Evolutionary conservation across 2,888 invertebrate species (phyloP).

Genomic region (Eurytoma californica): DNA sequence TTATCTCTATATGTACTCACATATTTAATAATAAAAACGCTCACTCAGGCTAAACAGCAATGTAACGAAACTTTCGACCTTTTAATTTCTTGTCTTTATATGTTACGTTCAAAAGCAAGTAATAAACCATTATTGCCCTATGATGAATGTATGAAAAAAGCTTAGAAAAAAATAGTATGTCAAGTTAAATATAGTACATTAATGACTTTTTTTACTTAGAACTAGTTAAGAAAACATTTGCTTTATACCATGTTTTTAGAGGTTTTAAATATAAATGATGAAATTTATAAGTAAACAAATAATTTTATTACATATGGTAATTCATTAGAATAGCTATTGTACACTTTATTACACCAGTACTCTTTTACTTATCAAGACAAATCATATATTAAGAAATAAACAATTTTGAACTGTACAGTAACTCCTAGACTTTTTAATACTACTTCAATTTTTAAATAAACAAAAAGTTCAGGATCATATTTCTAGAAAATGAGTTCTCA

Average conservation of each 20-base stretch:
- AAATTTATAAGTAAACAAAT: slow-evolving; percentile 64
- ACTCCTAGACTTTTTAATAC: slow-evolving; percentile 21
- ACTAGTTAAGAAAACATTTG: slow-evolving; percentile 15
- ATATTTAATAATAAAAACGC: slow-evolving; percentile 46
- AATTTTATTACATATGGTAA: slow-evolving; percentile 64
- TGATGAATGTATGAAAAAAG: slow-evolving; percentile 16
- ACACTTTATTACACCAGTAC: slow-evolving; percentile 59
- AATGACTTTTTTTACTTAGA: slow-evolving; percentile 26
- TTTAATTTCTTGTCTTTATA: slow-evolving; percentile 31
- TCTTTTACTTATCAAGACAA: slow-evolving; percentile 36
- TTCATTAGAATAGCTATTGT: slow-evolving; percentile 60
- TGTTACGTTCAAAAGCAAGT: slow-evolving; percentile 22
- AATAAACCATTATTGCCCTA: slow-evolving; percentile 23
- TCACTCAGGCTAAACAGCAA: slow-evolving; percentile 44
- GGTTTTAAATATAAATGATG: slow-evolving; percentile 48
- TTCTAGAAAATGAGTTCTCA: slow-evolving; percentile 18
- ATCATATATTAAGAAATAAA: slow-evolving; percentile 5
- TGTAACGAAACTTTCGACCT: slow-evolving; percentile 13
- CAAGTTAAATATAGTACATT: slow-evolving; percentile 27
- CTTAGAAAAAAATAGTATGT: slow-evolving; percentile 9
- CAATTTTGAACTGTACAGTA: slow-evolving; percentile 29
- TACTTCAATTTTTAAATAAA: slow-evolving; percentile 21
- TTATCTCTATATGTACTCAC: slow-evolving; percentile 48
- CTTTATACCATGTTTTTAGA: slow-evolving; percentile 17
- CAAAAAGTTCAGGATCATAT: slow-evolving; percentile 12